A percentile compares a stretch with the other conserved stretches of the same genome.
Evolutionary conservation across 2,797 vertebrate genomes (phyloP).

Genomic region (Eptatretus atami): DNA sequence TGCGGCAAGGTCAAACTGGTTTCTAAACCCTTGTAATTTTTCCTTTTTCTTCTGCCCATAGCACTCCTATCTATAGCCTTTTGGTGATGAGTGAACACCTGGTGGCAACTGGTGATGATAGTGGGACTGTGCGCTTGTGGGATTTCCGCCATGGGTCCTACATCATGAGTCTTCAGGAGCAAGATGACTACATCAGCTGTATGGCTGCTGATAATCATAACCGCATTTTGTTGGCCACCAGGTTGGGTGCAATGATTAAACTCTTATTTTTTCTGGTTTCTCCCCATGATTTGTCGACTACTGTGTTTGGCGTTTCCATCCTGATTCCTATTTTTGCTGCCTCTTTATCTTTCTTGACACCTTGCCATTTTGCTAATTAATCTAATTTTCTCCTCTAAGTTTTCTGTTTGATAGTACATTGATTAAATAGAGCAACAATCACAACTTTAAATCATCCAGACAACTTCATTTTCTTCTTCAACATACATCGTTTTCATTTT

Average conservation of each 20-base stretch:
- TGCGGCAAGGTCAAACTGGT: too few relatives aligned
- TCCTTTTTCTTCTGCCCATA: slow-evolving; percentile 11
- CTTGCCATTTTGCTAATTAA: not conserved
- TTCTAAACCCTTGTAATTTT: not conserved
- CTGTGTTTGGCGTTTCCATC: not conserved
- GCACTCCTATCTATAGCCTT: slow-evolving; percentile 35
- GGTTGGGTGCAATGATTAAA: slow-evolving; percentile 15
- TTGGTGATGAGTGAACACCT: slow-evolving; percentile 45
- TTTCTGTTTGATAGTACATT: too few relatives aligned
- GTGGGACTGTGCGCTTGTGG: slow-evolving; percentile 49
- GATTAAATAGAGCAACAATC: too few relatives aligned
- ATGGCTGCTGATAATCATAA: slow-evolving; percentile 38
- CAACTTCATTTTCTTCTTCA: too few relatives aligned
- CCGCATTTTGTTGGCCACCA: slow-evolving; percentile 43
- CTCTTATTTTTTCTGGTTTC: too few relatives aligned
- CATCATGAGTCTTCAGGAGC: slow-evolving; percentile 47
- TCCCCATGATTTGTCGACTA: not conserved
- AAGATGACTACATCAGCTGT: slow-evolving; percentile 65
- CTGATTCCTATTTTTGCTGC: not conserved
- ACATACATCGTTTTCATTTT: too few relatives aligned
- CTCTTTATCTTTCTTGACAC: not conserved
- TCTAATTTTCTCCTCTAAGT: too few relatives aligned
- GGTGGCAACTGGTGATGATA: slow-evolving; percentile 55
- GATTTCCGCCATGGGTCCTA: slow-evolving; percentile 42
- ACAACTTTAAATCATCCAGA: too few relatives aligned